Base-by-base conservation (phyloP, 1,140 invertebrate genomes). In the Diachasma alloeum region DNA sequence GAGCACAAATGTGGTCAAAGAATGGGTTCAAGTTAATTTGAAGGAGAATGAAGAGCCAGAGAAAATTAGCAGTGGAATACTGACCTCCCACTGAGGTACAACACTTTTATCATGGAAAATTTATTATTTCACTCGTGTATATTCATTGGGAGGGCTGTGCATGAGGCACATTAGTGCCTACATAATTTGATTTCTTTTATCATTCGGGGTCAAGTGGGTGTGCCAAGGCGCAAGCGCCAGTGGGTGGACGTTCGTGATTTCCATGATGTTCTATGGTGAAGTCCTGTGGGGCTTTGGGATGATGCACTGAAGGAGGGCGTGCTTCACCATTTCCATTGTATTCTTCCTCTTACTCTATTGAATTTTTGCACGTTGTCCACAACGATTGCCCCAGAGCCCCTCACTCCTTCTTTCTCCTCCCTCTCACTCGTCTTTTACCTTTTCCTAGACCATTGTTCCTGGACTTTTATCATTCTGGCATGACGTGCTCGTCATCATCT, bases 341-440 rank as follows among this genome's bases (percentile, higher is more conserved):
- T 81, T 76, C 70, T 24, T 53, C 26, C 17, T 19, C 72, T 71
- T 76, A 63, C 59, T 19, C 59, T 63, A 63, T 63, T 63, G 59
- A 63, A 63, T 79, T 79, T 79, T 83, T 85, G 59, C 80, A 80
- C 81, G 82, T 87, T 83, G 81, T 75, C 79, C 78, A 19, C n/a
- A 44, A 67, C 76, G 83, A 87, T 87, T 84, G 84, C 81, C 81
- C 82, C 83, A 87, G 87, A 87, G 84, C 83, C 85, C 84, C 84
- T 81, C 75, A 81, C 81, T 66, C 71, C 70, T 6, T 59, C 26
- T 42, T 59, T 6, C 59, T 44, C 13, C 17, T 72, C 31, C 36
- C 24, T 74, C 73, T 48, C 67, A 46, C 66, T 63, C 63, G 8
- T 66, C 17, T 10, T 66, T 46, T 39, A 56, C n/a, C 56, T 63